Conservation (phyloP, 2,888 invertebrate genomes). For the Thelaira solivaga region DNA sequence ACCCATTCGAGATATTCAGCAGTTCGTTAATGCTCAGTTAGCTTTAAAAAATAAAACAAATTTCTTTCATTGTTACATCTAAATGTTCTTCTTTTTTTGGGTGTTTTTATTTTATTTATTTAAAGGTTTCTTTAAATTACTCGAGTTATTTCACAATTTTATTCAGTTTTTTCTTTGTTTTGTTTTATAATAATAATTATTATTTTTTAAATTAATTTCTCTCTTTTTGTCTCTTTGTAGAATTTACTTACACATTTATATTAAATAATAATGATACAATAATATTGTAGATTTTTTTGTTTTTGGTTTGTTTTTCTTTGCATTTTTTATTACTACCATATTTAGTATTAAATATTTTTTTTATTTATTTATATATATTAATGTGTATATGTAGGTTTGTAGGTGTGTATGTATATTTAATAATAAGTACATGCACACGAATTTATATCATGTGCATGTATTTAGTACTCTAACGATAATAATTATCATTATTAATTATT, state of each 20-base stretch:
- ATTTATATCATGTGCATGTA: slow-evolving; percentile 42
- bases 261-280: slow-evolving; percentile 55
- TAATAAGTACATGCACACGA: slow-evolving; percentile 23
- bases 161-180: slow-evolving; percentile 28
- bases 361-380: slow-evolving; percentile 18
- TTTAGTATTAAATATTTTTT: slow-evolving; percentile 16
- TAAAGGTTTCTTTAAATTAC: slow-evolving; percentile 50
- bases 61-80: slow-evolving; percentile 51
- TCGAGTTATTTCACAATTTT: slow-evolving; percentile 59
- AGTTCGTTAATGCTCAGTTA: not conserved
- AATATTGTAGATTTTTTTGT: slow-evolving; percentile 25
- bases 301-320: not conserved
- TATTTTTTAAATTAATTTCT: too few species aligned
- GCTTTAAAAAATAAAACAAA: slow-evolving; percentile 27
- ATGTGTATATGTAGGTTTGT: too few species aligned
- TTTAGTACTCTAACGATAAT: slow-evolving; percentile 48
- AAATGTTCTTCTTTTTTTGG: slow-evolving; percentile 44
- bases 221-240: too few species aligned
- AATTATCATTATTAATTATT: slow-evolving; percentile 29
- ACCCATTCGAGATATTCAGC: not conserved
- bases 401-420: not conserved
- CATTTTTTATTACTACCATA: slow-evolving; percentile 23
- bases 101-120: slow-evolving; percentile 47
- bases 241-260: slow-evolving; percentile 58
- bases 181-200: slow-evolving; percentile 15